A percentile compares a stretch with the other conserved stretches of the same genome.
phyloP scores from a whole-genome alignment of 1,140 invertebrate genomes.

The Hestina assimilis region DNA sequence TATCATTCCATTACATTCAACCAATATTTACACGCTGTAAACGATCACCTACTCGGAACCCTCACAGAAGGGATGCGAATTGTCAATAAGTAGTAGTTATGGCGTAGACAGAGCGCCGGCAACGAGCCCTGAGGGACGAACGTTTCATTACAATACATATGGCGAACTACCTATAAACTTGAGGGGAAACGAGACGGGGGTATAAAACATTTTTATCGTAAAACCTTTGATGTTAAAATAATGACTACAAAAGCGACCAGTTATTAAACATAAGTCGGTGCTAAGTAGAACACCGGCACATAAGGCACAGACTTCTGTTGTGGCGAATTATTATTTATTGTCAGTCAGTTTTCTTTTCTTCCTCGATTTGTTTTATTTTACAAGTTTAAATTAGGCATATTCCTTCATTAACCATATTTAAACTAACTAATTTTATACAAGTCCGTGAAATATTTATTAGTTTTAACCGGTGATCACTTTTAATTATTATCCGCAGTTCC shows the following conservation, averaged over 20 bases:
- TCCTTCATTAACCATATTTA: too few species aligned
- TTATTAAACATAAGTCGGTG: background rate
- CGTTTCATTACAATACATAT: conserved; percentile 47
- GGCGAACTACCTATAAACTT: conserved; percentile 26
- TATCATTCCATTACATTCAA: conserved; percentile 17
- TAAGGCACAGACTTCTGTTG: too few species aligned
- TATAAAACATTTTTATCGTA: conserved; percentile 31
- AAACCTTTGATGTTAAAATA: conserved; percentile 9
- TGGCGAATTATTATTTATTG: too few species aligned
- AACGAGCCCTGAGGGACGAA: conserved; percentile 42
- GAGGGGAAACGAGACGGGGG: conserved; percentile 25
- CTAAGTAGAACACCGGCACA: background rate
- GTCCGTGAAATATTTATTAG: too few species aligned
- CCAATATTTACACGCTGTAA: conserved; percentile 47
- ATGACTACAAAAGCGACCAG: conserved; percentile 16
- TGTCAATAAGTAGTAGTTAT: conserved; percentile 47
- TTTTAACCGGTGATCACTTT: too few species aligned
- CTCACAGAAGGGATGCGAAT: conserved; percentile 1
- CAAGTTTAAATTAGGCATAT: too few species aligned
- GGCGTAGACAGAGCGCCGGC: conserved; percentile 22
- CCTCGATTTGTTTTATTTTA: too few species aligned
- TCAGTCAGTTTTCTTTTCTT: too few species aligned
- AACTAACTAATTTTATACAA: too few species aligned
- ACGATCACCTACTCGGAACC: conserved; percentile 13
- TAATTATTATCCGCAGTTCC: too few species aligned